These are phyloP conservation scores for Staurois parvus DNA, from an alignment of 2,797 vertebrate species.

Conservation along the genomic window DNA sequence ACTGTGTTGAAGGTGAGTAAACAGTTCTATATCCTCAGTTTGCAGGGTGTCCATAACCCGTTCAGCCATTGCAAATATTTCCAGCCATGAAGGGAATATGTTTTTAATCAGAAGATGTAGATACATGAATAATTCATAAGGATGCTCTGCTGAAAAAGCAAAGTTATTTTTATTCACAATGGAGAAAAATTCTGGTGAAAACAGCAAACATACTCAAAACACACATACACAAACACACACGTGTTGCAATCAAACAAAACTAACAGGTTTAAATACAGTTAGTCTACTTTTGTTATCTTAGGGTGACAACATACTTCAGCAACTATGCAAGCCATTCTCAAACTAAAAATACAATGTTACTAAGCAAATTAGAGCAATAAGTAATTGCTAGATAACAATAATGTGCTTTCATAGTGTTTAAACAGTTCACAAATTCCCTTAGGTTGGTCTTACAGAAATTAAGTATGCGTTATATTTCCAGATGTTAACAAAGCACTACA, in stretches of 20 bases:
- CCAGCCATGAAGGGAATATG: constrained; percentile 61
- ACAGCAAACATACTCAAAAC: not conserved
- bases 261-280: not conserved
- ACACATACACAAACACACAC: not conserved
- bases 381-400: no score
- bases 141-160: constrained; percentile 63
- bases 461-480: no score
- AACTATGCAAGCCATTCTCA: not conserved
- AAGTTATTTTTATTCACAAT: constrained; percentile 18
- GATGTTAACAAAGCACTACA: no score
- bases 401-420: no score
- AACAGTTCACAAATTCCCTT: no score
- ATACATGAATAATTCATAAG: constrained; percentile 67
- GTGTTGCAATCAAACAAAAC: not conserved
- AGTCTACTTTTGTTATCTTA: not conserved
- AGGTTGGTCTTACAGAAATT: no score
- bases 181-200: constrained; percentile 1
- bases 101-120: constrained; percentile 62
- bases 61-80: constrained; percentile 63
- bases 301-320: not conserved
- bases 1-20: constrained; percentile 57
- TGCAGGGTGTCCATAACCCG: constrained; percentile 61
- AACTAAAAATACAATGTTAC: not conserved
- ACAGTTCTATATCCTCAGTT: constrained; percentile 61
- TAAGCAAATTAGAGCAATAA: not conserved